Evolutionary conservation across 2,888 invertebrate species (phyloP).

Genomic region (Marronus borbonicus): DNA sequence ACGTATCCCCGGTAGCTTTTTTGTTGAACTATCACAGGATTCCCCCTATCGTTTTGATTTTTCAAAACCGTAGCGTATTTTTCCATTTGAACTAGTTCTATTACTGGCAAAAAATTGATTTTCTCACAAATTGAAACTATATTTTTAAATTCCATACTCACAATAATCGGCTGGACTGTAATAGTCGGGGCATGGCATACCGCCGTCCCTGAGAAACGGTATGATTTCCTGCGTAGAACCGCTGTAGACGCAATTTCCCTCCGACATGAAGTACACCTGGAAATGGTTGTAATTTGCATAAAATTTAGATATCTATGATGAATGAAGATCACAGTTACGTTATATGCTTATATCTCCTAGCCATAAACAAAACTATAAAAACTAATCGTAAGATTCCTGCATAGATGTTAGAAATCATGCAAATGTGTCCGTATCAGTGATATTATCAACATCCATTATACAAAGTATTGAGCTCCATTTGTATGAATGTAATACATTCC

Average conservation of each 20-base stretch:
- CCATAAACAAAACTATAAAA: neutral
- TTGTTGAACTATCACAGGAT: conserved; percentile 26
- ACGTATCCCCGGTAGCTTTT: conserved; percentile 6
- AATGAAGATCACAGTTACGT: neutral
- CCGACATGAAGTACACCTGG: conserved; percentile 72
- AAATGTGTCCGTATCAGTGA: too few species aligned
- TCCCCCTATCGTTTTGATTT: conserved; percentile 60
- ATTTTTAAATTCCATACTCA: conserved; percentile 57
- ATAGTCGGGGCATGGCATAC: conserved; percentile 81
- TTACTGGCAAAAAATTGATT: conserved; percentile 62
- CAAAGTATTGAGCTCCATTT: too few species aligned
- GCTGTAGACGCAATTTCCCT: conserved; percentile 78
- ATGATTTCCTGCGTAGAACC: conserved; percentile 80
- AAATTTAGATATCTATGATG: too few species aligned
- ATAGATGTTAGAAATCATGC: too few species aligned
- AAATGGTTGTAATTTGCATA: conserved; percentile 15
- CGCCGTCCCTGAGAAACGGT: conserved; percentile 78
- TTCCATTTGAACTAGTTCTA: conserved; percentile 67
- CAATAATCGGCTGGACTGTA: conserved; percentile 86
- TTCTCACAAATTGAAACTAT: neutral
- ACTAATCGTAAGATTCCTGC: too few species aligned
- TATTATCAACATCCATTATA: too few species aligned
- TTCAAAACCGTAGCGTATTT: conserved; percentile 65
- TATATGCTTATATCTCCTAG: neutral
- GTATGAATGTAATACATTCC: too few species aligned